Base-by-base conservation (phyloP, 2,797 vertebrate genomes). In the Anguilla marmorata region DNA sequence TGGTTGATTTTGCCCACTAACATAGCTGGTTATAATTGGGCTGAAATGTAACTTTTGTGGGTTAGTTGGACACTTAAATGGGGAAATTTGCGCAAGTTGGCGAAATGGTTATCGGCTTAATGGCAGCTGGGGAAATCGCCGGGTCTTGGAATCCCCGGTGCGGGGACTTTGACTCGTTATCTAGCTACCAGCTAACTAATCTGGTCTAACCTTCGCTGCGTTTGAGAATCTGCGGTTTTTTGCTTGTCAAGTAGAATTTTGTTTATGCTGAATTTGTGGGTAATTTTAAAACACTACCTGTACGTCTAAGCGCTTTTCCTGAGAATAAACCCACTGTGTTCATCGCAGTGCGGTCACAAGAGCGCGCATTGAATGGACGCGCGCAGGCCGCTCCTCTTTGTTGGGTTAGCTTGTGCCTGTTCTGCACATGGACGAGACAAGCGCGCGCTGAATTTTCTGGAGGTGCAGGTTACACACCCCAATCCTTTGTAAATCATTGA, bases 331-430 rank as follows among this genome's bases (percentile, higher is more conserved):
- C 33, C 3, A 33, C 45, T 3, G 41, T n/a, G 50, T 37, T 85
- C 50, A 85, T 27, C 30, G 80, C 60, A 82, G 45, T 66, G 87
- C 87, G 33, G 80, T 33, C 21, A 56, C 83, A 54, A 56, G 87
- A 37, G 69, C 87, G 83, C 83, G 66, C 87, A 50, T 14, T 37
- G 24, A 52, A n/a, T 16, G 58, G 3, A n/a, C 85, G 85, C 24
- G 86, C 69, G 12, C 66, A 56, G 69, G 82, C 63, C 54, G 66
- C 87, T 85, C 82, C 83, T 69, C 72, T 85, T 88, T 88, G 87
- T 88, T 88, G 87, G 37, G 30, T 7, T n/a, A 33, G 83, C 82
- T 79, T 30, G 14, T 19, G 30, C 50, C 69, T n/a, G 24, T 19
- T 19, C 27, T 72, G 87, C 87, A 85, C 87, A 80, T 74, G 48